Base-by-base conservation (phyloP, 30 jellyfish, hydroid and myxozoan species). In the Haliclystus octoradiatus region DNA sequence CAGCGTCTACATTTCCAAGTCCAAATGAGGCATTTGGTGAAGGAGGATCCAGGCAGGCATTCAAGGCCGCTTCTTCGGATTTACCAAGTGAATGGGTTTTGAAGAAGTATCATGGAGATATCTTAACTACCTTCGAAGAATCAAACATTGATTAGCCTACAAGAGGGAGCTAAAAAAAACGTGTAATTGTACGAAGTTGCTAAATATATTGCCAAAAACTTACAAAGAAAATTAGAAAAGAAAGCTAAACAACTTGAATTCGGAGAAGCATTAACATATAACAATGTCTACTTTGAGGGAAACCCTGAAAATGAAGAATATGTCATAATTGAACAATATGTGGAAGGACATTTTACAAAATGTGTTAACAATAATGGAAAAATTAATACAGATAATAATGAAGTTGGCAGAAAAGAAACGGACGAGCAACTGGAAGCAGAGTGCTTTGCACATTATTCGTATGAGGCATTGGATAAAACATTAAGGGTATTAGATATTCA, bases 1-100 rank as follows among this genome's bases (percentile, higher is more conserved):
- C 15, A 7, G n/a, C n/a, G n/a, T n/a, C n/a, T n/a, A n/a, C n/a
- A n/a, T n/a, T n/a, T n/a, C n/a, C n/a, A n/a, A n/a, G n/a, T n/a
- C n/a, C n/a, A n/a, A n/a, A n/a, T n/a, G n/a, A n/a, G n/a, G n/a
- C n/a, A n/a, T 46, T 46, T 69, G 50, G 24, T 25, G 34, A 23
- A 68, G 81, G 2, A 80, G 84, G 25, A 61, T 62, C 28, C 79
- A 70, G 50, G 26, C 14, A 3, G 82, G 57, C n/a, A 63, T 33
- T 47, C 63, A 74, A 64, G 85, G 2, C 75, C 29, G 34, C 31
- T 2, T 49, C 29, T 31, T 49, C 75, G 34, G 28, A 28, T 14
- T 66, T 66, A 30, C 25, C 14, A 31, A 2, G 29, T 25, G 30
- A 47, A 2, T 73, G 33, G 49, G 81, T 73, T 14, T 69, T 46